These are phyloP conservation scores for Tylochromis polylepis DNA, from an alignment of 2,113 vertebrate genomes.

Conservation along the genomic window DNA sequence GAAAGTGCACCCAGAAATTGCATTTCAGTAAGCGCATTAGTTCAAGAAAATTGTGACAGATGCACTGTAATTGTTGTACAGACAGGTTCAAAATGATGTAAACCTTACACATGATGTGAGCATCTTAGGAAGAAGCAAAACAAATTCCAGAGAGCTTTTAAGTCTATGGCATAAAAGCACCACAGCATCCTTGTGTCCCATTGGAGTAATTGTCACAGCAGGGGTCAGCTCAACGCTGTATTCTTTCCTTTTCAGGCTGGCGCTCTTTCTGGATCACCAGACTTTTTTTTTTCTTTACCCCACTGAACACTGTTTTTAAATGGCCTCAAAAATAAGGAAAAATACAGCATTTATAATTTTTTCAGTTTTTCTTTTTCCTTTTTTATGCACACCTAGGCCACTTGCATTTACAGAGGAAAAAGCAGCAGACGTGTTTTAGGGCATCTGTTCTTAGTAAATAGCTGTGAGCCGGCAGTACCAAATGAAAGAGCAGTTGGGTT, in stretches of 20 bases:
- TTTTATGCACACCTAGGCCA: not conserved
- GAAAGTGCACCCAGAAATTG: not conserved
- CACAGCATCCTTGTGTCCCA: not conserved
- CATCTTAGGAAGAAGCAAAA: not conserved
- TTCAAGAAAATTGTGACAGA: not conserved
- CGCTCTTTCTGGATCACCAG: not conserved
- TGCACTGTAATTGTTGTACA: not conserved
- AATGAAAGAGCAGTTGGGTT: slow-evolving; percentile 39
- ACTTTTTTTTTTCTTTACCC: not conserved
- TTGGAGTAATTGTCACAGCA: not conserved
- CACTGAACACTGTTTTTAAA: not conserved
- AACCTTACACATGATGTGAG: not conserved
- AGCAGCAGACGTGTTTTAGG: slow-evolving; percentile 3
- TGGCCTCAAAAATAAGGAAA: not conserved
- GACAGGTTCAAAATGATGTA: not conserved
- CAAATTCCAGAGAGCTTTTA: slow-evolving; percentile 18
- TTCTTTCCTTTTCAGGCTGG: not conserved
- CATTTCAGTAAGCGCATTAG: not conserved
- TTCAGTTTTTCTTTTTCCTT: not conserved
- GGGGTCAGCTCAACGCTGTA: not conserved
- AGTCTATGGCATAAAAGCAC: not conserved
- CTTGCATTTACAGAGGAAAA: slow-evolving; percentile 36
- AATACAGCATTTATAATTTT: not conserved
- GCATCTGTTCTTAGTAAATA: slow-evolving; percentile 43
- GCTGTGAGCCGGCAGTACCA: not conserved